Conservation (phyloP, 2,888 invertebrate genomes). For the Drosophila borealis region DNA sequence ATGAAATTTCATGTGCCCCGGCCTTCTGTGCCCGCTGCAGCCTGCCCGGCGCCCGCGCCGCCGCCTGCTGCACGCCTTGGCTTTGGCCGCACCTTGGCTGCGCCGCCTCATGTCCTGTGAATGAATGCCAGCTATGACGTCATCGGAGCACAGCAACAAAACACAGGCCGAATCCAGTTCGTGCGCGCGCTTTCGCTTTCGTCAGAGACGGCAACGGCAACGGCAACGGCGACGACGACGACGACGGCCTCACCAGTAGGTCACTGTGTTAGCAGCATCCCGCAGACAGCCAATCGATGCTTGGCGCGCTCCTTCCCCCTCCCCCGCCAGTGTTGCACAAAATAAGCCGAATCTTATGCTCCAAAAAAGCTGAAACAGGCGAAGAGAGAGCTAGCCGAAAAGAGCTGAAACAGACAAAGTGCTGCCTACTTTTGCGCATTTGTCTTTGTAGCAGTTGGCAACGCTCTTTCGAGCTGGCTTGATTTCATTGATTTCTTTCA, state of each 20-base stretch:
- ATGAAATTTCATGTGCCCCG: slow-evolving; percentile 1
- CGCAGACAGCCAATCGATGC: slow-evolving; percentile 49
- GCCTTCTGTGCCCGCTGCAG: too few species aligned
- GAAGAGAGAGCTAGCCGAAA: too few species aligned
- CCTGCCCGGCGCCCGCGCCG: slow-evolving; percentile 3
- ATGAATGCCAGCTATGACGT: slow-evolving; percentile 84
- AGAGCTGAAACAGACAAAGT: too few species aligned
- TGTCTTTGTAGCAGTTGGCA: too few species aligned
- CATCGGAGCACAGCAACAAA: slow-evolving; percentile 46
- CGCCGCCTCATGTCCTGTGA: slow-evolving; percentile 76
- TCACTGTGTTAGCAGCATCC: slow-evolving; percentile 84
- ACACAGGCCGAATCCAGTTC: not conserved
- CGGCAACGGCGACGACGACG: not conserved
- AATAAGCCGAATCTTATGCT: too few species aligned
- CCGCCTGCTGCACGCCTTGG: not conserved
- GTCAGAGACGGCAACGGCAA: slow-evolving; percentile 2
- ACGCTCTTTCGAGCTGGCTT: too few species aligned
- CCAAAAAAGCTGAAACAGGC: too few species aligned
- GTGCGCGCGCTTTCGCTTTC: slow-evolving; percentile 28
- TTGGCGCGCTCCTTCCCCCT: too few species aligned
- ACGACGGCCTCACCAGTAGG: slow-evolving; percentile 76
- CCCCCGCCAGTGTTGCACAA: too few species aligned
- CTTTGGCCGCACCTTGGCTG: slow-evolving; percentile 38
- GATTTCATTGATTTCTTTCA: too few species aligned
- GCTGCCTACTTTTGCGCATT: too few species aligned